Conservation (phyloP, 2,888 invertebrate genomes). For the Cyclophora albipunctata region DNA sequence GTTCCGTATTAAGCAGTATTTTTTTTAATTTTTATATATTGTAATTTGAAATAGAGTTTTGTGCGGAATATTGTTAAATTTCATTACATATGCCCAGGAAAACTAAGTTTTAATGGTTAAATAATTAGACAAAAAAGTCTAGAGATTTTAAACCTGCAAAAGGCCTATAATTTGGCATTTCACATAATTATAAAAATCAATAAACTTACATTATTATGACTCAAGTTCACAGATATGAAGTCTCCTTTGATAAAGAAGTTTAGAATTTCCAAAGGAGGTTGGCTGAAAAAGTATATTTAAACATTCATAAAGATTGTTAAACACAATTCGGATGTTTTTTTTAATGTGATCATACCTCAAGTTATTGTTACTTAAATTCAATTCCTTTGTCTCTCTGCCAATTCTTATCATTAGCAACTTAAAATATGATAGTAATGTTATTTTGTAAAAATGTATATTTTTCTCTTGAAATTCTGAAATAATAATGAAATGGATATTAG, state of each 20-base stretch:
- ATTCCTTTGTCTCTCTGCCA: conserved; percentile 50
- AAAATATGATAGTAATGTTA: conserved; percentile 43
- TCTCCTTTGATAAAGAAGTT: conserved; percentile 65
- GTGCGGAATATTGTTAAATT: too few species aligned
- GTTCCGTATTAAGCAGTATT: too few species aligned
- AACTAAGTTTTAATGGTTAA: too few species aligned
- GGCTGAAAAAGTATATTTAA: conserved; percentile 39
- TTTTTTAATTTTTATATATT: too few species aligned
- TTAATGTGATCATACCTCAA: conserved; percentile 35
- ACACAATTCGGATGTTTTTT: too few species aligned
- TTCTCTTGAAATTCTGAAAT: conserved; percentile 49
- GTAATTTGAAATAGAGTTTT: too few species aligned
- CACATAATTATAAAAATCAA: too few species aligned
- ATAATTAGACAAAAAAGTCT: too few species aligned
- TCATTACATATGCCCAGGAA: too few species aligned
- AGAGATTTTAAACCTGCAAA: too few species aligned
- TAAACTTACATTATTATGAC: conserved; percentile 56
- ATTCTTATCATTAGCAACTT: conserved; percentile 62
- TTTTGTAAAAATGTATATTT: conserved; percentile 52
- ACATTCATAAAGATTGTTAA: not conserved
- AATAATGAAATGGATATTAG: too few species aligned
- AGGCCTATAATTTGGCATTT: too few species aligned
- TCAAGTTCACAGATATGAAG: conserved; percentile 50
- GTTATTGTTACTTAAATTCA: conserved; percentile 58
- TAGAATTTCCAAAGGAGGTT: conserved; percentile 52